These are phyloP conservation scores for Sus cebifrons DNA, from an alignment of 2,797 vertebrate species.

Conservation along the genomic window DNA sequence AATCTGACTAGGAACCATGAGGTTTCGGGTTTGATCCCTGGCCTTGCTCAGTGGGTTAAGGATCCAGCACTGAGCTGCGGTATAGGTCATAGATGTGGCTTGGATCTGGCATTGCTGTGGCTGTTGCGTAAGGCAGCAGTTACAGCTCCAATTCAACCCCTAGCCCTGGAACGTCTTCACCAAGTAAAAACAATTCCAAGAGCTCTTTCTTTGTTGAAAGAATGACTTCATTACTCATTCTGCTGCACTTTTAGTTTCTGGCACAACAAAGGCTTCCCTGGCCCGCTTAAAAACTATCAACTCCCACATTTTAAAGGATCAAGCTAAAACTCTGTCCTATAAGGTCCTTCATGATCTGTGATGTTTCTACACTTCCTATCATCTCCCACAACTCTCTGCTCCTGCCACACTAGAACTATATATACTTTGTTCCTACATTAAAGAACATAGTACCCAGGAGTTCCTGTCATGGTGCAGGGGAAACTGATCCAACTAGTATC, in stretches of 20 bases:
- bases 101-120: too few relatives aligned
- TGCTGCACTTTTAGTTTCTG: neutral
- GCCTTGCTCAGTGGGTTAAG: too few relatives aligned
- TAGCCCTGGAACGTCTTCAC: neutral
- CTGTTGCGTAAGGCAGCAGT: too few relatives aligned
- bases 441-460: too few relatives aligned
- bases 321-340: neutral
- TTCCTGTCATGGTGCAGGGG: too few relatives aligned
- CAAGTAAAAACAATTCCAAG: neutral
- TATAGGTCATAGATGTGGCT: too few relatives aligned
- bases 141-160: neutral
- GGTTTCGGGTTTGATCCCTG: too few relatives aligned
- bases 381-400: neutral
- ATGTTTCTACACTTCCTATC: neutral
- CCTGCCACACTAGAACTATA: neutral
- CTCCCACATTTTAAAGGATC: neutral
- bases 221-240: neutral
- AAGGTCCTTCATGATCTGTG: neutral
- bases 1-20: too few relatives aligned
- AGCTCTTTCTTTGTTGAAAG: fast-evolving
- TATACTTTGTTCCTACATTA: neutral
- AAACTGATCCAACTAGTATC: too few relatives aligned
- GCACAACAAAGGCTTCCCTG: neutral
- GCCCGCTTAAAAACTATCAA: neutral
- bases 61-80: too few relatives aligned